phyloP scores from a whole-genome alignment of 2,113 vertebrate species.

The Lonchura striata region DNA sequence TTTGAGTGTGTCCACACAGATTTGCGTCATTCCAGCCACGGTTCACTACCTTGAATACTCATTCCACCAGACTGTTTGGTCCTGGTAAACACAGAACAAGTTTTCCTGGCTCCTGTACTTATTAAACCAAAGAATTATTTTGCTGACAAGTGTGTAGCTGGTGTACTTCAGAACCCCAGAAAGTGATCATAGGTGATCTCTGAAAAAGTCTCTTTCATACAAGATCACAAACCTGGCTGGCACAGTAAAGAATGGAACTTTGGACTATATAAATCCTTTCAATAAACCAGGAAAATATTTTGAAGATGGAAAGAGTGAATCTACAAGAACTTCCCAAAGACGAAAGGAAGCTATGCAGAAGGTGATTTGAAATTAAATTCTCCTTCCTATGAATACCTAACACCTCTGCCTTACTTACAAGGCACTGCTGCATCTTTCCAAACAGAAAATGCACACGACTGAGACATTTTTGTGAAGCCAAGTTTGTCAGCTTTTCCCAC shows the following conservation, averaged over 20 bases:
- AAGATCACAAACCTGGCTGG: not conserved
- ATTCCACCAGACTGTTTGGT: slow-evolving; percentile 38
- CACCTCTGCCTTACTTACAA: not conserved
- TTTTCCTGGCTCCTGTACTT: not conserved
- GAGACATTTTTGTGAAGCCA: slow-evolving; percentile 23
- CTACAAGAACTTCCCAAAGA: not conserved
- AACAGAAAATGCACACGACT: slow-evolving; percentile 14
- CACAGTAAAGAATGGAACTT: not conserved
- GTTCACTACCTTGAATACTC: slow-evolving; percentile 11
- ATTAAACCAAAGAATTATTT: not conserved
- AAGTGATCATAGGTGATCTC: not conserved
- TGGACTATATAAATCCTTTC: not conserved
- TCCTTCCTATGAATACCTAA: not conserved
- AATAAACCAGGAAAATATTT: not conserved
- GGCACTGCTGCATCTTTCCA: not conserved
- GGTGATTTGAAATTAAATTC: not conserved
- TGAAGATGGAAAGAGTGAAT: not conserved
- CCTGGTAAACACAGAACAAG: slow-evolving; percentile 21
- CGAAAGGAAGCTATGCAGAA: not conserved
- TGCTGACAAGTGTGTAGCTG: not conserved
- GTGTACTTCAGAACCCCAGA: not conserved
- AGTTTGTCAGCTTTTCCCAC: slow-evolving; percentile 34
- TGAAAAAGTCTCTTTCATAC: not conserved
- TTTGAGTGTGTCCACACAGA: not conserved
- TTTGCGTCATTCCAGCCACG: not conserved